Conservation (phyloP, 2,797 vertebrate species). For the Xenentodon cancila region DNA sequence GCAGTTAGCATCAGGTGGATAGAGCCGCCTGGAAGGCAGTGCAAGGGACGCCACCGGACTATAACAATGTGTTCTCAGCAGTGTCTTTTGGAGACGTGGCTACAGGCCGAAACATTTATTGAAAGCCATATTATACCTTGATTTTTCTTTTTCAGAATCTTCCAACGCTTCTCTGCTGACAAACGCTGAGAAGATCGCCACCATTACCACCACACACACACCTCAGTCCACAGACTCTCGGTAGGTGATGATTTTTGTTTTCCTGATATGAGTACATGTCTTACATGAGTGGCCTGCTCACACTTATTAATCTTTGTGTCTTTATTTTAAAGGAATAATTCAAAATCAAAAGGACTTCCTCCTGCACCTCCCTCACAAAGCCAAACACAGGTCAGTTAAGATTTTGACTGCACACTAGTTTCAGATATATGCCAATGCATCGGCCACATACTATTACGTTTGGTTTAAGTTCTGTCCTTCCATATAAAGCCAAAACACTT, state of each 20-base stretch:
- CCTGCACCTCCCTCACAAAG: conserved; percentile 82
- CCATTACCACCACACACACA: conserved; percentile 96
- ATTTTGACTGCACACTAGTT: conserved; percentile 10
- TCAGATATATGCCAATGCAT: background rate
- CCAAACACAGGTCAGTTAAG: conserved; percentile 85
- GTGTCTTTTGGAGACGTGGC: conserved; percentile 34
- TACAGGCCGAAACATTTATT: conserved; percentile 29
- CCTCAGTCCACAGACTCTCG: conserved; percentile 85
- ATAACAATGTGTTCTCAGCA: conserved; percentile 43
- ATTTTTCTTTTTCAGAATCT: conserved; percentile 82
- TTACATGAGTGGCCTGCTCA: conserved; percentile 1
- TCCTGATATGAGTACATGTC: background rate
- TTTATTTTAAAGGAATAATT: conserved; percentile 86
- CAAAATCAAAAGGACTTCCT: conserved; percentile 91
- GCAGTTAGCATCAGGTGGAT: conserved; percentile 62
- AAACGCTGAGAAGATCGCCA: conserved; percentile 97
- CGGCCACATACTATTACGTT: background rate
- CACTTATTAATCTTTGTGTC: background rate
- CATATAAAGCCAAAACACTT: no score
- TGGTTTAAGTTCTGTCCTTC: no score
- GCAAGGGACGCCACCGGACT: conserved; percentile 41
- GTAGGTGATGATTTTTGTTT: conserved; percentile 38
- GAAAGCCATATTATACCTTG: conserved; percentile 13
- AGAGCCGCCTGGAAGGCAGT: conserved; percentile 41
- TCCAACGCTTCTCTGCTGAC: conserved; percentile 96